phyloP scores from a whole-genome alignment of 2,888 invertebrate genomes.

The Drosophila pegasa region DNA sequence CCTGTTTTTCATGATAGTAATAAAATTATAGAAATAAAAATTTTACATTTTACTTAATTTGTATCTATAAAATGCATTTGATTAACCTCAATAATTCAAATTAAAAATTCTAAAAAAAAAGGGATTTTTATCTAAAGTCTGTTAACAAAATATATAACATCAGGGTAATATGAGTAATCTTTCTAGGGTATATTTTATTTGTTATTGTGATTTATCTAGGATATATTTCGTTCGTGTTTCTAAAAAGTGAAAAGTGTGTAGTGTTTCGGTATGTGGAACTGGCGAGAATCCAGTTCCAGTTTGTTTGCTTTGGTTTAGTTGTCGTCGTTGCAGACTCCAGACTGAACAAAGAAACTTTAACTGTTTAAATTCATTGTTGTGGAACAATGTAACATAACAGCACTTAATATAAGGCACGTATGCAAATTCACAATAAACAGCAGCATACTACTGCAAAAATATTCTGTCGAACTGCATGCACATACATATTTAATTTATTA shows the following conservation, averaged over 20 bases:
- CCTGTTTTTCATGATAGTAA: too few species aligned
- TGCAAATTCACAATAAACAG: slow-evolving; percentile 4
- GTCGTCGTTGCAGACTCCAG: slow-evolving; percentile 32
- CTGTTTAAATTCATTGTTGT: slow-evolving; percentile 20
- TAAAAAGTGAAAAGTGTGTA: neutral
- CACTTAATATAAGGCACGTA: slow-evolving; percentile 34
- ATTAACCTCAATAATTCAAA: too few species aligned
- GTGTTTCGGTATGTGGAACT: slow-evolving; percentile 39
- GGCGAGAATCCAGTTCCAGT: slow-evolving; percentile 61
- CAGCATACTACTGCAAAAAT: neutral
- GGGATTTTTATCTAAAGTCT: too few species aligned
- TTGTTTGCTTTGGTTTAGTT: slow-evolving; percentile 37
- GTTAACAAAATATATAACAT: neutral
- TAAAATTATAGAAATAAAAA: neutral
- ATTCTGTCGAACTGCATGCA: neutral
- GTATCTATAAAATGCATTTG: too few species aligned
- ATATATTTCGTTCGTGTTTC: slow-evolving; percentile 13
- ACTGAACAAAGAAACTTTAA: slow-evolving; percentile 41
- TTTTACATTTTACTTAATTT: neutral
- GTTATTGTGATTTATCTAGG: slow-evolving; percentile 11
- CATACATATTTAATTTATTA: neutral
- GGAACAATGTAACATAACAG: slow-evolving; percentile 16
- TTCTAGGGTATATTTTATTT: neutral
- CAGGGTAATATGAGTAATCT: neutral
- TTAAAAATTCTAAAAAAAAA: too few species aligned